Base-by-base conservation (phyloP, 2,797 vertebrate species). In the Phoebastria nigripes region DNA sequence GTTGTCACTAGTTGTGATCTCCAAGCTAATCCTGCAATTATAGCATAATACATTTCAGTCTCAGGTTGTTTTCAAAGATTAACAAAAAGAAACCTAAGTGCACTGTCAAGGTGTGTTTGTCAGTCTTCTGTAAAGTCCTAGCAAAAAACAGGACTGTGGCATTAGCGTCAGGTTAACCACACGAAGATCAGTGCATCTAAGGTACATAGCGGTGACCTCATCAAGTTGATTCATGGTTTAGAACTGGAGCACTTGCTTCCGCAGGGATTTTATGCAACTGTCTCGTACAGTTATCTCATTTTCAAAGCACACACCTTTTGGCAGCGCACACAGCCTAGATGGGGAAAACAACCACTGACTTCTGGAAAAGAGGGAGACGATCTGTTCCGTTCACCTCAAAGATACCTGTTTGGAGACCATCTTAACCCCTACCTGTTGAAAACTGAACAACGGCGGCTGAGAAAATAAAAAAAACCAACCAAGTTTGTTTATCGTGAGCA, bases 41-140 rank as follows among this genome's bases (percentile, higher is more conserved):
- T 1, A 77, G 20, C 24, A 17, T 1, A 61, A 42, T 3, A 11
- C 21, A 4, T 19, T 88, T 67, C 84, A 55, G 20, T 5, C 46
- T 31, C 6, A 6, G 33, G 19, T 29, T 33, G 66, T 12, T 62
- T 51, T 28, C 39, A 16, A 31, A 78, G 39, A 37, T 19, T 18
- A 59, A 31, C 26, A 7, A 47, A 3, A 47, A 58, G 20, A 25
- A 62, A 62, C 2, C 37, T 2, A 41, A 56, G 39, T 0, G 2
- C 2, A 0, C 18, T 41, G 52, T 12, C 49, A 2, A 8, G 0
- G 6, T 0, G 35, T 3, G 2, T 46, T 29, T 37, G 31, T 1
- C 20, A 31, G 26, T 2, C 31, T 1, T 29, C 21, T 3, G 31
- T 2, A 5, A 7, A 65, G 41, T 11, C 44, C 55, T 0, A 4